Base-by-base conservation (phyloP, 2,797 vertebrate species). In the Cygnus olor region DNA sequence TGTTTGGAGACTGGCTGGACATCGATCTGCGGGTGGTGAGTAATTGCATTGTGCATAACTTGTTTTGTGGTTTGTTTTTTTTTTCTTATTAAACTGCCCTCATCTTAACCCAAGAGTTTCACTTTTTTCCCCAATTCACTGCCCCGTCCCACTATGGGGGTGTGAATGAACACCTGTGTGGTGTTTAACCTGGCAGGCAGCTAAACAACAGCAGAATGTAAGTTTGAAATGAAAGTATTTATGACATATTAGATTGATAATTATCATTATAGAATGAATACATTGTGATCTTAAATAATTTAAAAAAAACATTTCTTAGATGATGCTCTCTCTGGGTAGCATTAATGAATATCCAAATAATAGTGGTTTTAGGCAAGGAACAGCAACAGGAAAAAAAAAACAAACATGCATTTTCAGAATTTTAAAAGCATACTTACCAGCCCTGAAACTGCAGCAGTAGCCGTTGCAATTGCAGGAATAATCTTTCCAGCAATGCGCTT, bases 401-500 rank as follows among this genome's bases (percentile, higher is more conserved):
- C 40, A 44, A 70, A 84, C 4, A 30, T 2, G 17, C 13, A n/a
- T 36, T 79, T 72, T 42, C 53, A 40, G 3, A 53, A 60, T 88
- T 76, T 45, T 20, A 61, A 54, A 60, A 89, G 85, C 77, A 38
- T 60, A 90, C 99, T 98, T 93, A 99, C 99, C 98, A 99, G 97
- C 80, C 99, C 99, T 66, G 99, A 99, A 25, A 99, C 99, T 10
- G 99, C 98, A 56, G 99, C 99, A 24, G 99, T 99, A 68, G 99
- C 98, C 30, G 99, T 99, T 90, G 99, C 99, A 58, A 99, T 99
- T 34, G 99, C 99, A 18, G 99, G 99, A 95, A 99, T 99, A 94
- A 99, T 99, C 97, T 99, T 99, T 21, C 99, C 99, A 30, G 99
- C 99, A 63, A 99, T 99, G 60, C 99, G 99, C 91, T 99, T 99